Percentiles rank a stretch among this genome's conserved stretches.
Evolutionary conservation across 2,797 vertebrate genomes (phyloP).

Genomic region (Champsocephalus gunnari): DNA sequence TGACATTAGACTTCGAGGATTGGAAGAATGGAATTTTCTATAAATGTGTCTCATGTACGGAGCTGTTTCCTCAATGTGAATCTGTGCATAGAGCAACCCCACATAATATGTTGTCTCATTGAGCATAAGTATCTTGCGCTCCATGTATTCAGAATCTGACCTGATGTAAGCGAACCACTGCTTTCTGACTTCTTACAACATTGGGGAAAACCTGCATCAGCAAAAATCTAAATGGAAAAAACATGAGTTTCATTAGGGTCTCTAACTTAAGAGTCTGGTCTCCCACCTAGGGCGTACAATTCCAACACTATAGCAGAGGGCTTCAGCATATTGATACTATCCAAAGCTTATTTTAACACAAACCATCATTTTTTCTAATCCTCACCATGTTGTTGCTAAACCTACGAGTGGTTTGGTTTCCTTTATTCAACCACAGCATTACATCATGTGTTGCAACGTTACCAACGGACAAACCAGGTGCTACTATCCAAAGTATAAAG

Average conservation of each 20-base stretch:
- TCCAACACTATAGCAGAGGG: no score
- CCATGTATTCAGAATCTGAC: slow-evolving; percentile 36
- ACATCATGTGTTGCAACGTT: no score
- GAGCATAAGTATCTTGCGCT: slow-evolving; percentile 44
- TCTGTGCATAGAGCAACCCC: slow-evolving; percentile 44
- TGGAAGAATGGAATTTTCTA: slow-evolving; percentile 54
- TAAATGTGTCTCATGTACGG: slow-evolving; percentile 45
- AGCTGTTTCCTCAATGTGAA: slow-evolving; percentile 37
- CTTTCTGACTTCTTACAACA: not conserved
- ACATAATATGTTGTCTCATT: slow-evolving; percentile 56
- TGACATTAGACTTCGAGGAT: slow-evolving; percentile 63
- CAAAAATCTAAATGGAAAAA: not conserved
- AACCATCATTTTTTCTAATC: no score
- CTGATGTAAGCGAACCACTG: slow-evolving; percentile 10
- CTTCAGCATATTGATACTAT: no score
- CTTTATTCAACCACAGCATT: no score
- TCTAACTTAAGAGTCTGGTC: not conserved
- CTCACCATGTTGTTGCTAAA: no score
- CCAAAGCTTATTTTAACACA: no score
- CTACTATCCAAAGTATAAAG: no score
- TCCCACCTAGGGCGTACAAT: no score
- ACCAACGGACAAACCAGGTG: no score
- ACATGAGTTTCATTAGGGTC: not conserved
- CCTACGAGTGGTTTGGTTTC: no score
- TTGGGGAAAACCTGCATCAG: not conserved